Evolutionary conservation across 2,797 vertebrate species (phyloP).

Genomic region (Chiroxiphia lanceolata): DNA sequence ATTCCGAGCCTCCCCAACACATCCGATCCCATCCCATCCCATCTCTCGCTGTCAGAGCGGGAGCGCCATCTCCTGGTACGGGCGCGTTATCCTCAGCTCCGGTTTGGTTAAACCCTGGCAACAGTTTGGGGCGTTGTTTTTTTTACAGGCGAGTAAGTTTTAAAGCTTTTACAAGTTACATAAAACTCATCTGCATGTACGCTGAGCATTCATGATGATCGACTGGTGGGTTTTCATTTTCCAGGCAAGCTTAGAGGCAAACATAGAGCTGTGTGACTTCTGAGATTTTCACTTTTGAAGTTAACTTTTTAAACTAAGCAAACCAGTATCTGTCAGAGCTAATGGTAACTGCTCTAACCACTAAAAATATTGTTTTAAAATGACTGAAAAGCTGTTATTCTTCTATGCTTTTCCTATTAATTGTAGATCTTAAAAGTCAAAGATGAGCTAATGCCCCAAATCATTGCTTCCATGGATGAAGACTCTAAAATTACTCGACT

Average conservation of each 20-base stretch:
- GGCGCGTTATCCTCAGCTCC: background rate
- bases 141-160: background rate
- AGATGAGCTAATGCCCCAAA: constrained; percentile 73
- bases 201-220: background rate
- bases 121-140: rapidly evolving
- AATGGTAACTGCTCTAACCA: background rate
- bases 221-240: background rate
- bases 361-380: background rate
- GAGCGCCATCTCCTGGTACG: constrained; percentile 42
- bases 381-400: background rate
- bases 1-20: background rate
- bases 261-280: background rate
- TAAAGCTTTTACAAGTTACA: background rate
- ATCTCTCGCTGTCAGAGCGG: background rate
- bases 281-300: background rate
- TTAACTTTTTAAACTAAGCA: background rate
- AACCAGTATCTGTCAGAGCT: background rate
- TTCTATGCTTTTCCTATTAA: background rate
- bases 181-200: background rate
- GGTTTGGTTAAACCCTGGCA: rapidly evolving
- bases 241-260: background rate
- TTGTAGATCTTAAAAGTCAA: constrained; percentile 80
- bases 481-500: constrained; percentile 85
- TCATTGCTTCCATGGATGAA: constrained; percentile 87
- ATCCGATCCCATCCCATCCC: no score